These are phyloP conservation scores for Anthophora plumipes DNA, from an alignment of 2,888 invertebrate genomes.

Conservation along the genomic window DNA sequence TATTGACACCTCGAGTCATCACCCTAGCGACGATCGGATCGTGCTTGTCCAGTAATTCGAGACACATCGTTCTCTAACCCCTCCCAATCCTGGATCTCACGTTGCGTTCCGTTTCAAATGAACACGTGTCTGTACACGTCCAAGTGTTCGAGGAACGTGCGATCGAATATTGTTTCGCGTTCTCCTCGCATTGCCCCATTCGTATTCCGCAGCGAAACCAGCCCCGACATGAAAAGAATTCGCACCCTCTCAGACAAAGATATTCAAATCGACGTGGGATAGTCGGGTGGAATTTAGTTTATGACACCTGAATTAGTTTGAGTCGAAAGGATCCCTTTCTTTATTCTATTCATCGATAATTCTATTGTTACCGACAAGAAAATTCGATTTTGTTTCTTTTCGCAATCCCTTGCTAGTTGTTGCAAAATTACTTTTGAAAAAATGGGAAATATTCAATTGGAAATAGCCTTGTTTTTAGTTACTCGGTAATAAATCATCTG, in stretches of 20 bases:
- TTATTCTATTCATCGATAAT: background rate
- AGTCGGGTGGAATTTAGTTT: background rate
- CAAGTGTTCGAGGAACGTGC: conserved; percentile 50
- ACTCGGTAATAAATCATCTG: too few species aligned
- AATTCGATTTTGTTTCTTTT: background rate
- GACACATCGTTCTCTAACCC: conserved; percentile 58
- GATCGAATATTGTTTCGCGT: conserved; percentile 52
- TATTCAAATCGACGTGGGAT: background rate
- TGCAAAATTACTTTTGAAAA: too few species aligned
- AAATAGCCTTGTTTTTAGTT: too few species aligned
- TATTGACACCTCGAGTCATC: conserved; percentile 75
- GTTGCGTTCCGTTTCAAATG: conserved; percentile 70
- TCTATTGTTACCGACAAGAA: too few species aligned
- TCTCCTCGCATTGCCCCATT: conserved; percentile 39
- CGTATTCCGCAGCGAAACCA: conserved; percentile 24
- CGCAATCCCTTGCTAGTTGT: too few species aligned
- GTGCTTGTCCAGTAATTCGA: conserved; percentile 70
- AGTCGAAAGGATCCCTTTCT: background rate
- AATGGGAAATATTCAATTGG: too few species aligned
- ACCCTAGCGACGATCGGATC: conserved; percentile 56
- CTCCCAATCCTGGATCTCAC: conserved; percentile 63
- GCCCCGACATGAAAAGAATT: conserved; percentile 27
- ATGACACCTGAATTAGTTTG: too few species aligned
- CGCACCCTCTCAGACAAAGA: background rate
- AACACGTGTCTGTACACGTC: conserved; percentile 67